Conservation (phyloP, 2,888 invertebrate species). For the Rhamnusium bicolor region DNA sequence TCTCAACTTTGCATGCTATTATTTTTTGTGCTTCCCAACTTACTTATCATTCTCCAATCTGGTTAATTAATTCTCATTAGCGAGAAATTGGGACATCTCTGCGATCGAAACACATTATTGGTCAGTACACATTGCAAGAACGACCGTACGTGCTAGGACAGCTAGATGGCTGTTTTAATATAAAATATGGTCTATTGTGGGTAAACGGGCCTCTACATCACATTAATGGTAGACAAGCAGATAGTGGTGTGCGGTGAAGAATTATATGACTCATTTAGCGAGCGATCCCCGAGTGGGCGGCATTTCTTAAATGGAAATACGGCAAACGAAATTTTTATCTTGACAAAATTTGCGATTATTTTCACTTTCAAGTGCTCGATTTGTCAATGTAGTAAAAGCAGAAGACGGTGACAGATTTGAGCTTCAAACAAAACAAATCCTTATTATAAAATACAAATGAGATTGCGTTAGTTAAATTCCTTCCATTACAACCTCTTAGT, state of each 20-base stretch:
- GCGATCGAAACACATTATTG: neutral
- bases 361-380: neutral
- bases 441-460: too few relatives aligned
- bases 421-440: neutral
- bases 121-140: neutral
- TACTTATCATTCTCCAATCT: neutral
- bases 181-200: slow-evolving; percentile 8
- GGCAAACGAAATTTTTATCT: neutral
- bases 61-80: slow-evolving; percentile 6
- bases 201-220: neutral
- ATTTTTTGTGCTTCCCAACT: neutral
- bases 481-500: too few relatives aligned
- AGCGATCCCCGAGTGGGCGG: neutral
- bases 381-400: neutral
- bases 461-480: too few relatives aligned
- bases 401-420: neutral
- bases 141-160: neutral
- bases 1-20: neutral
- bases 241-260: neutral
- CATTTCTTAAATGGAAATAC: neutral
- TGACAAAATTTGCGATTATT: neutral
- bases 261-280: neutral
- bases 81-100: neutral
- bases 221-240: neutral
- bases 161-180: neutral